Conservation (phyloP, 1,140 invertebrate species). For the Bombus waltoni region DNA sequence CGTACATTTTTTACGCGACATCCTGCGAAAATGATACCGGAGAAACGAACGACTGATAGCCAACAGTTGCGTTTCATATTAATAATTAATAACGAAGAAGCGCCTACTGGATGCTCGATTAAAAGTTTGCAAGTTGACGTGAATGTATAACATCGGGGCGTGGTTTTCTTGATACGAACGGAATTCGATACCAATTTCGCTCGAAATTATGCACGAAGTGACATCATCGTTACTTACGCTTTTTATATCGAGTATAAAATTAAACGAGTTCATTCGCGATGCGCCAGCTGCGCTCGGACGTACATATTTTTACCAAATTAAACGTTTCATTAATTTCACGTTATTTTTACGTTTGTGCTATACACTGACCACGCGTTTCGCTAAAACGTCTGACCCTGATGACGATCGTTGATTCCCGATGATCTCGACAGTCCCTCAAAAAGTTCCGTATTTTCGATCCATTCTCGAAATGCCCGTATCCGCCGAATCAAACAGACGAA, state of each 20-base stretch:
- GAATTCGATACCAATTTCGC: not conserved
- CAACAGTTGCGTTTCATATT: no score
- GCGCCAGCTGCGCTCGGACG: not conserved
- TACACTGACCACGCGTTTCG: not conserved
- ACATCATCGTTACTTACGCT: not conserved
- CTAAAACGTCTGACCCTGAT: not conserved
- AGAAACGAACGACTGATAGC: not conserved
- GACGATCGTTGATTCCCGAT: not conserved
- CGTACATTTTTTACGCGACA: not conserved
- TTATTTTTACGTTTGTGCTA: not conserved
- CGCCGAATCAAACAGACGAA: no score
- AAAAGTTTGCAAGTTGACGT: not conserved
- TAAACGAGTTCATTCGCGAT: not conserved
- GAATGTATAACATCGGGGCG: not conserved
- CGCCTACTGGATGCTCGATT: not conserved
- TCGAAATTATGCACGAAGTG: not conserved
- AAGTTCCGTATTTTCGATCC: no score
- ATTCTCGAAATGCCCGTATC: no score
- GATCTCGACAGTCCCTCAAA: no score
- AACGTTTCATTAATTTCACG: not conserved
- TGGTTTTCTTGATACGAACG: not conserved
- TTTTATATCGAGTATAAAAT: not conserved
- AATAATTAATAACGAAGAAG: not conserved
- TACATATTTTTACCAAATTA: not conserved
- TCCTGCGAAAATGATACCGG: not conserved